These are phyloP conservation scores for Lagenorhynchus albirostris DNA, from an alignment of 2,113 vertebrate species.

Conservation along the genomic window DNA sequence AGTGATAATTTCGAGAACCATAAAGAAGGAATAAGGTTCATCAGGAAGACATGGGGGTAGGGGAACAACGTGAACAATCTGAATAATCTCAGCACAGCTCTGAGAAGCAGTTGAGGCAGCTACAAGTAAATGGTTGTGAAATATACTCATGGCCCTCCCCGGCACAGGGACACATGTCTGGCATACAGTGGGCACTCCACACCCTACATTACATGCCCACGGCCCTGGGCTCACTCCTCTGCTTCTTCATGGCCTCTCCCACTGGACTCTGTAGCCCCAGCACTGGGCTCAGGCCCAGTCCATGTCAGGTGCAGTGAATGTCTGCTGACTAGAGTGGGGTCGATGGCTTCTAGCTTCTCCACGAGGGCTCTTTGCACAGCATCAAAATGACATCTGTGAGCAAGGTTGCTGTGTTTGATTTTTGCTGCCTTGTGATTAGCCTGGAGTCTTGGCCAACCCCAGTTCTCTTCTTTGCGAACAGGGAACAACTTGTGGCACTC, in stretches of 20 bases:
- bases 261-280: background rate
- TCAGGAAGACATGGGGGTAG: background rate
- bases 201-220: background rate
- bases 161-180: background rate
- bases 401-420: background rate
- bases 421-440: background rate
- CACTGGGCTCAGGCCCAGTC: background rate
- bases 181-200: too few species aligned
- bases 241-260: background rate
- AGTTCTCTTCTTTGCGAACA: constrained; percentile 57
- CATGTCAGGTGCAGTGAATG: too few species aligned
- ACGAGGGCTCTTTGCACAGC: too few species aligned
- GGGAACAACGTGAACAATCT: background rate
- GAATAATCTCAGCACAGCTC: background rate
- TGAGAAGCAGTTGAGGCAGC: background rate
- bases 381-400: background rate
- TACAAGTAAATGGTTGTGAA: background rate
- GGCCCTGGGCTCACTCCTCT: accelerated
- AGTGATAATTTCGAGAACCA: background rate
- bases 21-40: background rate
- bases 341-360: background rate
- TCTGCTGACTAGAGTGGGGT: background rate
- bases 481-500: constrained; percentile 80
- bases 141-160: background rate
- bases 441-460: background rate